Percentiles rank a stretch among this genome's conserved stretches.
Evolutionary conservation across 2,113 vertebrate genomes (phyloP).

Genomic region (Chrysemys picta): DNA sequence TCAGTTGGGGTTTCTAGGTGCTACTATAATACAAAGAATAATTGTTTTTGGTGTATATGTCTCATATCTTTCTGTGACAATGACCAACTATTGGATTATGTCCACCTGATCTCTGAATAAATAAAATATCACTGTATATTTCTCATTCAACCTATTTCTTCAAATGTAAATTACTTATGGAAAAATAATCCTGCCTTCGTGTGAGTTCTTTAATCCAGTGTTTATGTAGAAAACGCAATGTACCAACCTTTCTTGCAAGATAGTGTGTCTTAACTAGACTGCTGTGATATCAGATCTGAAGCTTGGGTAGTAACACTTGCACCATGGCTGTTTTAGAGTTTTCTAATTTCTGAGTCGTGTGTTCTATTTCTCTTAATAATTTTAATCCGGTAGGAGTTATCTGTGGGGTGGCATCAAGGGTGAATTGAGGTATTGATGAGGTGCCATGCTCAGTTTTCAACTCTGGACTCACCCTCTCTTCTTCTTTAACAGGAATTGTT

Average conservation of each 20-base stretch:
- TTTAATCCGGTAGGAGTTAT: too few relatives aligned
- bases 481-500: too few relatives aligned
- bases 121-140: not conserved
- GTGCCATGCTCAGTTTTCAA: too few relatives aligned
- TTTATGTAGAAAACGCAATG: not conserved
- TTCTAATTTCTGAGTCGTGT: too few relatives aligned
- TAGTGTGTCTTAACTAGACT: not conserved
- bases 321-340: constrained; percentile 12
- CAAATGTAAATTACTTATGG: not conserved
- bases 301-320: not conserved
- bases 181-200: not conserved
- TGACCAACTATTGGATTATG: not conserved
- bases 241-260: not conserved
- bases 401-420: too few relatives aligned
- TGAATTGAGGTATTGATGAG: too few relatives aligned
- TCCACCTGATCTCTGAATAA: not conserved
- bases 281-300: constrained; percentile 10
- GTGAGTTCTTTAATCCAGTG: not conserved
- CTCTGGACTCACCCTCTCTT: too few relatives aligned
- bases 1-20: not conserved
- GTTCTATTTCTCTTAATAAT: too few relatives aligned
- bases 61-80: not conserved
- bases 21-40: not conserved
- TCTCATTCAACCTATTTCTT: not conserved
- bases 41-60: not conserved